phyloP scores from a whole-genome alignment of 2,888 invertebrate species.

The Epistrophe eligans region DNA sequence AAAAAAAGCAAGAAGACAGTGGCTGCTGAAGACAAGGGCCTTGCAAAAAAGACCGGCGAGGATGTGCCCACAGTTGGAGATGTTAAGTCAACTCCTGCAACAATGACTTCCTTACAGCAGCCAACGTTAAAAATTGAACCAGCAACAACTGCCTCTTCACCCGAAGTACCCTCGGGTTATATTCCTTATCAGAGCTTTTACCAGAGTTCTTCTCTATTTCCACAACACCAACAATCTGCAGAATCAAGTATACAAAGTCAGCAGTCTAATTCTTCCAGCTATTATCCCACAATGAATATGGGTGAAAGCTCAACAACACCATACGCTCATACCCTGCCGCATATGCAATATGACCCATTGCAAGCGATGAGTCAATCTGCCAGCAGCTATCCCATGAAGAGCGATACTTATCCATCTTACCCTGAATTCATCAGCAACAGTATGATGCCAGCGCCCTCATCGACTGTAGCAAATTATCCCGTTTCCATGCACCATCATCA shows the following conservation, averaged over 20 bases:
- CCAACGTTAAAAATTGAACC: constrained; percentile 54
- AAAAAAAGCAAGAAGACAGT: constrained; percentile 82
- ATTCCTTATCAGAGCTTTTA: constrained; percentile 67
- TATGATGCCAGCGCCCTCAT: constrained; percentile 59
- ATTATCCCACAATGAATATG: constrained; percentile 58
- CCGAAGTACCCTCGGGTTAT: constrained; percentile 65
- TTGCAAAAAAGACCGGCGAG: constrained; percentile 69
- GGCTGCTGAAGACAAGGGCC: constrained; percentile 80
- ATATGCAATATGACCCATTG: constrained; percentile 68
- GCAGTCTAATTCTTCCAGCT: constrained; percentile 59
- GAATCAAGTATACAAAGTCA: constrained; percentile 55
- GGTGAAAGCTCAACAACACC: constrained; percentile 51
- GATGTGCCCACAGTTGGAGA: constrained; percentile 43
- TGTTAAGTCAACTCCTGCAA: constrained; percentile 47
- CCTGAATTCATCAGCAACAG: constrained; percentile 71
- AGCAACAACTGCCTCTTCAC: constrained; percentile 29
- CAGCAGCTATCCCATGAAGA: constrained; percentile 57
- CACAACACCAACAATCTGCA: constrained; percentile 62
- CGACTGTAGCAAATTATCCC: constrained; percentile 62
- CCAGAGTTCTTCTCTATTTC: constrained; percentile 58
- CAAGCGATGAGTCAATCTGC: constrained; percentile 62
- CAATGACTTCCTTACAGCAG: constrained; percentile 34
- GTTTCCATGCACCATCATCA: constrained; percentile 61
- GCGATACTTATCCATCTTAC: constrained; percentile 61
- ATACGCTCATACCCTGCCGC: constrained; percentile 50